Evolutionary conservation across 2,797 vertebrate genomes (phyloP).

Genomic region (Erithacus rubecula): DNA sequence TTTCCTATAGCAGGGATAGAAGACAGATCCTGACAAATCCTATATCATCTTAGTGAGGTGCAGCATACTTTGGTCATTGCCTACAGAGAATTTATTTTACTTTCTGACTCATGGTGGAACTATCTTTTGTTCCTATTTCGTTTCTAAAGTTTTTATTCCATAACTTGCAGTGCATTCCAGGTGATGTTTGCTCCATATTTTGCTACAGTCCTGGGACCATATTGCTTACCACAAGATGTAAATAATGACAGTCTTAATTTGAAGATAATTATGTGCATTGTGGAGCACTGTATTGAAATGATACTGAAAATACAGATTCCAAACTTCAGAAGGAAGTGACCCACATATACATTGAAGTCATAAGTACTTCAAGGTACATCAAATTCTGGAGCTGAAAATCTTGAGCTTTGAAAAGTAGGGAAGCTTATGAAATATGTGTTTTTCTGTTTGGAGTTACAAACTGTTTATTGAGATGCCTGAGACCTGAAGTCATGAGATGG

Average conservation of each 20-base stretch:
- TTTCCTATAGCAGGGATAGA: conserved; percentile 44
- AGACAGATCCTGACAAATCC: conserved; percentile 55
- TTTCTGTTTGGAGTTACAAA: not conserved
- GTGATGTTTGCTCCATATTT: not conserved
- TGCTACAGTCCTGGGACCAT: not conserved
- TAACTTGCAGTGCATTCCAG: not conserved
- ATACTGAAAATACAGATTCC: not conserved
- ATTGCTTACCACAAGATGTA: not conserved
- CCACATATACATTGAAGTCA: not conserved
- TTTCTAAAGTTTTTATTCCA: conserved; percentile 8
- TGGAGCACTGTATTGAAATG: not conserved
- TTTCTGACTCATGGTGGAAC: conserved; percentile 30
- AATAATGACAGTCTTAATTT: not conserved
- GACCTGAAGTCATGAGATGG: not conserved
- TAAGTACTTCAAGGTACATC: not conserved
- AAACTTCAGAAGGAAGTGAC: not conserved
- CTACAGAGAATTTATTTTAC: conserved; percentile 11
- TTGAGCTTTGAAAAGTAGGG: not conserved
- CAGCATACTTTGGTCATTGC: conserved; percentile 24
- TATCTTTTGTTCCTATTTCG: not conserved
- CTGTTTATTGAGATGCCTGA: not conserved
- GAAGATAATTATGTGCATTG: not conserved
- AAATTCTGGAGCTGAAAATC: not conserved
- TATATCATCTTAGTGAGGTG: conserved; percentile 33
- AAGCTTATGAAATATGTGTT: not conserved